Evolutionary conservation across 2,113 vertebrate genomes (phyloP), one percentile per base, ranked within the genome.

Genomic region (Tapirus terrestris): DNA sequence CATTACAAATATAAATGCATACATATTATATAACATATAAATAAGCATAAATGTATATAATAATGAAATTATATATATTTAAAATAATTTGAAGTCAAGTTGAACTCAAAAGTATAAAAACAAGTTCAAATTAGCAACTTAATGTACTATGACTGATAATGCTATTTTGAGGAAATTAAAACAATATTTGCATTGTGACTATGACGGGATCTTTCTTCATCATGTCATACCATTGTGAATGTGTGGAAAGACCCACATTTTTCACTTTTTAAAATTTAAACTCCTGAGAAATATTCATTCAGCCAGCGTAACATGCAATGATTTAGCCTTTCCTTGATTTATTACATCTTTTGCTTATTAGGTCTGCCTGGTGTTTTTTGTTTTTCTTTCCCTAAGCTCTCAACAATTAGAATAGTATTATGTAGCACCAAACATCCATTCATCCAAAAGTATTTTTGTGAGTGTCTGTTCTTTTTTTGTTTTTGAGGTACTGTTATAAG

Each of bases 101-200:
- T 68, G 13, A 84, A 83, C 85, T 94, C 58, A 81, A 76, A 93
- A 92, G 21, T 67, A 90, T 76, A 61, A 70, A 92, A 87, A 65
- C 51, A 94, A 75, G 92, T 77, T 93, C 83, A 95, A 80, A 93
- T 81, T n/a, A 94, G 77, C 60, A 96, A 88, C 73, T 97, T 60
- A 95, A 77, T 25, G 83, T 63, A 75, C 68, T 61, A 29, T 83
- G 58, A 79, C 80, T 89, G 63, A 83, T 53, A 36, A 51, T 87
- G 29, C 51, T 85, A 72, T 94, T 95, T 97, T 91, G 76, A 96
- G 75, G 29, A 87, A 36, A 95, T 77, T 82, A 93, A 91, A 81
- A 3, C 17, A 43, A 29, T 43, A 39, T 45, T 96, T 85, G 39
- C 76, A 23, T 13, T n/a, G 27, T 63, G 36, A 75, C 73, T 93